Percentiles rank a stretch among this genome's conserved stretches.
Conservation (phyloP, 2,113 vertebrate species). For the Sylvietta virens region DNA sequence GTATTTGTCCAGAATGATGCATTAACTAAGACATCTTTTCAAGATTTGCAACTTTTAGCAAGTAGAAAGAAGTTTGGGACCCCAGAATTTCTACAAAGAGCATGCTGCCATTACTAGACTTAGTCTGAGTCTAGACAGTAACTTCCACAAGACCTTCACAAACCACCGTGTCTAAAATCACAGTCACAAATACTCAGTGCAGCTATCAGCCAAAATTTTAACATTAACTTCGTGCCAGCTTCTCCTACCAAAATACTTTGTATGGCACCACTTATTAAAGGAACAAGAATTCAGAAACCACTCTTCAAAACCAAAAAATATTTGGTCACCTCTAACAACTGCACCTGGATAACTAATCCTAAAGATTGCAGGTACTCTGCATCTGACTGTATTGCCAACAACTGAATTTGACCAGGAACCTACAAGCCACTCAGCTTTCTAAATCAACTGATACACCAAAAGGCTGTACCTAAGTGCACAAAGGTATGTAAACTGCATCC, state of each 20-base stretch:
- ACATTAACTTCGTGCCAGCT: not conserved
- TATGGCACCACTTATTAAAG: not conserved
- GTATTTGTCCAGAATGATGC: not conserved
- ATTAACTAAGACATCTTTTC: not conserved
- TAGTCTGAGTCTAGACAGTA: not conserved
- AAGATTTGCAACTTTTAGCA: not conserved
- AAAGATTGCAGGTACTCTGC: not conserved
- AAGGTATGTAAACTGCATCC: not conserved
- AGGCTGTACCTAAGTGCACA: not conserved
- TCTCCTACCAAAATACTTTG: not conserved
- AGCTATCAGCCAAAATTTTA: not conserved
- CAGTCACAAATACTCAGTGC: not conserved
- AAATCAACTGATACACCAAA: not conserved
- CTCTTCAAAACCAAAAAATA: not conserved
- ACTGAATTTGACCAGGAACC: not conserved
- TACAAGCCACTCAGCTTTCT: not conserved
- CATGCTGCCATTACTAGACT: not conserved
- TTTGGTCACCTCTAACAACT: not conserved
- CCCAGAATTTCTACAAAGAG: not conserved
- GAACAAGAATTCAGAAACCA: not conserved
- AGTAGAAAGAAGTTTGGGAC: not conserved
- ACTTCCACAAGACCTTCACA: not conserved
- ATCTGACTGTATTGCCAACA: not conserved
- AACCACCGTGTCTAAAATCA: not conserved
- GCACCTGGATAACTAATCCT: not conserved